Evolutionary conservation across 2,888 invertebrate genomes (phyloP).

Genomic region (Camptogramma bilineatum): DNA sequence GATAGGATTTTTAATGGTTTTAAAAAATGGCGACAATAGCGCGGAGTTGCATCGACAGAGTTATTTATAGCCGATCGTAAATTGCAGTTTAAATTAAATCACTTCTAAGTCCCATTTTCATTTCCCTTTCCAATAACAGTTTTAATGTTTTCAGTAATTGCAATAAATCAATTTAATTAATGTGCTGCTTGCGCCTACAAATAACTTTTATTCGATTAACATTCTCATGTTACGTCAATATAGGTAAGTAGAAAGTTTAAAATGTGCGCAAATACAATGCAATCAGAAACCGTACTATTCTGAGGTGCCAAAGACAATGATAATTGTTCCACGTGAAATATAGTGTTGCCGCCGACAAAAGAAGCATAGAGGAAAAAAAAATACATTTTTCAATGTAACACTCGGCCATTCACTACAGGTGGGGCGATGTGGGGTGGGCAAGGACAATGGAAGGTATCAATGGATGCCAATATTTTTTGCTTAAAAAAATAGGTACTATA

Average conservation of each 20-base stretch:
- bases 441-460: conserved; percentile 79
- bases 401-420: conserved; percentile 81
- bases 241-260: conserved; percentile 22
- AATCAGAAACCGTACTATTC: conserved; percentile 52
- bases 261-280: conserved; percentile 45
- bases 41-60: conserved; percentile 67
- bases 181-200: conserved; percentile 40
- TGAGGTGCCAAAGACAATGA: conserved; percentile 84
- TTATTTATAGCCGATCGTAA: conserved; percentile 82
- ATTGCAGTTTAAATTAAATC: conserved; percentile 81
- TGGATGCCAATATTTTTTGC: conserved; percentile 75
- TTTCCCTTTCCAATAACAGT: conserved; percentile 67
- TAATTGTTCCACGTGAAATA: conserved; percentile 84
- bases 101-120: conserved; percentile 71
- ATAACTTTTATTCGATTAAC: conserved; percentile 22
- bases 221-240: conserved; percentile 12
- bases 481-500: conserved; percentile 65
- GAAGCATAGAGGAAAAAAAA: conserved; percentile 66
- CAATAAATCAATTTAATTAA: conserved; percentile 70
- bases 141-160: conserved; percentile 72
- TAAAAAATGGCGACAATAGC: conserved; percentile 81
- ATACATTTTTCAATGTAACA: conserved; percentile 80
- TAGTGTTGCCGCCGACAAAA: conserved; percentile 84
- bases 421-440: conserved; percentile 76
- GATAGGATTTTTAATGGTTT: conserved; percentile 83